Evolutionary conservation across 2,797 vertebrate species (phyloP), one percentile per base, ranked within the genome.

Genomic region (Bradypus variegatus): DNA sequence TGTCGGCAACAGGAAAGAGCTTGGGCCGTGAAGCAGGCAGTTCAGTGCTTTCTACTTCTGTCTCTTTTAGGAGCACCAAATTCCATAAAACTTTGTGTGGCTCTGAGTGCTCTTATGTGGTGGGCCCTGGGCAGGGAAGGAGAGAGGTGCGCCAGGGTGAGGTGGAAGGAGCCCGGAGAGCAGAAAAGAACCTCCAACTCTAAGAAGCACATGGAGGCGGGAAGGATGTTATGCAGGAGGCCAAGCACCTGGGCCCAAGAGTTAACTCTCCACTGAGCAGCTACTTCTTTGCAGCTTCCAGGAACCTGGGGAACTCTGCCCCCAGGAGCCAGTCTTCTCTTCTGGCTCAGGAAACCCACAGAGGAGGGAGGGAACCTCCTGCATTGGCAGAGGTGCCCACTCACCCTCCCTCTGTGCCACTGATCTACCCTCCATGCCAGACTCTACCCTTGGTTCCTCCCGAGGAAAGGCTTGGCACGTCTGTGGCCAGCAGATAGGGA

Each of bases 41-140:
- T 62, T 38, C 73, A 13, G 21, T 2, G 16, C 77, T 79, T 94
- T 81, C 88, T 90, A n/a, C 67, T 90, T 94, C 92, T 92, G 80
- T 92, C 91, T 87, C 77, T 93, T 89, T 76, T 41, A 85, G 87
- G 58, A 69, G 70, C 69, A 83, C 41, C 19, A 15, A 73, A 80
- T 90, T 86, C 77, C 53, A 55, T 38, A 83, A 86, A 85, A 79
- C n/a, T 53, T 23, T 73, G 79, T 79, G 64, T 86, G 60, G 82
- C 41, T 93, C 76, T 89, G n/a, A 33, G 1, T 29, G 29, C 60
- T 38, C 53, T 86, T 55, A 23, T 12, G 25, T 48, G 86, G 36
- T 80, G 81, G 58, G 62, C 23, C 60, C 69, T 94, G 41, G 2
- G 16, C 76, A 12, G 33, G 23, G 73, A 81, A 15, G 69, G 38